These are phyloP conservation scores for Carabus problematicus DNA, from an alignment of 2,888 invertebrate genomes.

Conservation along the genomic window DNA sequence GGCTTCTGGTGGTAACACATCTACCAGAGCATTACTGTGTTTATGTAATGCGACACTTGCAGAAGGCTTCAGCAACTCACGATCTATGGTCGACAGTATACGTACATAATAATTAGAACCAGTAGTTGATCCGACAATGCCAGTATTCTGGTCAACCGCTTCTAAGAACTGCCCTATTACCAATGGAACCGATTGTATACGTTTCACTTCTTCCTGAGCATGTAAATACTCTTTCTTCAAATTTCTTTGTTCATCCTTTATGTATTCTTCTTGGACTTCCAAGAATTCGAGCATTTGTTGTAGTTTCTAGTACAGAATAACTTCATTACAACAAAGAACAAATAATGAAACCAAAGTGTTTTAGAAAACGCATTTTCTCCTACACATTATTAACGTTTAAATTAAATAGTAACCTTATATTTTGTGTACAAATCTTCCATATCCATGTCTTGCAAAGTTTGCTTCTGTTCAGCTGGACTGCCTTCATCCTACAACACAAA, in stretches of 20 bases:
- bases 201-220: constrained; percentile 97
- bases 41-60: constrained; percentile 98
- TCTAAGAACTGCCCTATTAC: constrained; percentile 99
- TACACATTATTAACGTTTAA: not conserved
- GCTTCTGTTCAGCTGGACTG: constrained; percentile 70
- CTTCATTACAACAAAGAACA: not conserved
- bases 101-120: constrained; percentile 99
- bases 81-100: constrained; percentile 96
- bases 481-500: constrained; percentile 69
- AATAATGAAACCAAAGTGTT: not conserved
- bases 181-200: constrained; percentile 98
- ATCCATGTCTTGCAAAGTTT: constrained; percentile 82
- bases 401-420: constrained; percentile 69
- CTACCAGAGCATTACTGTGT: constrained; percentile 99
- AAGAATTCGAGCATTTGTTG: constrained; percentile 96
- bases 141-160: constrained; percentile 99
- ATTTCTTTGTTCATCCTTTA: constrained; percentile 99
- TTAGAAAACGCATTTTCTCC: not conserved
- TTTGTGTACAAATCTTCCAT: constrained; percentile 94
- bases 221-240: constrained; percentile 98
- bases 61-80: constrained; percentile 96
- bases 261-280: constrained; percentile 99
- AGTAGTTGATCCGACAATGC: constrained; percentile 98
- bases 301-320: constrained; percentile 72
- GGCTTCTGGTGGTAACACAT: constrained; percentile 98